A percentile compares a stretch with the other conserved stretches of the same genome.
Conservation (phyloP, 2,113 vertebrate species). For the Muntiacus reevesi region DNA sequence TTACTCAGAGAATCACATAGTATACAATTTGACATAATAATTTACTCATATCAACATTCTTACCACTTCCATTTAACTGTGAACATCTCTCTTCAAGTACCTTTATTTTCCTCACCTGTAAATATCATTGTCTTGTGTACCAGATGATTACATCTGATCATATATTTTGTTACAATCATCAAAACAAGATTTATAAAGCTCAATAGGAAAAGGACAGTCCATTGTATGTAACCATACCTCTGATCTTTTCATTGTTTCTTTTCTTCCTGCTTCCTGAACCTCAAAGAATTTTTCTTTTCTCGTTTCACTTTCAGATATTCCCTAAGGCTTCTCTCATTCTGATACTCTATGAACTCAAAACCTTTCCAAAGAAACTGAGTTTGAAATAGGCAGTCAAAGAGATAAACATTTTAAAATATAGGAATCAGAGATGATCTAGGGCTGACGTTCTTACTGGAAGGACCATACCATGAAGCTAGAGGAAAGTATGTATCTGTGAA, state of each 20-base stretch:
- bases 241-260: background rate
- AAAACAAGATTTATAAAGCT: background rate
- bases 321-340: background rate
- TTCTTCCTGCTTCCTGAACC: background rate
- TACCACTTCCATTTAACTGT: background rate
- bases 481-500: background rate
- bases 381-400: background rate
- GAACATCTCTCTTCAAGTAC: background rate
- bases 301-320: background rate
- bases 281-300: background rate
- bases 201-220: background rate
- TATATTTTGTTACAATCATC: background rate
- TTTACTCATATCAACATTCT: background rate
- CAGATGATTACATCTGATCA: background rate
- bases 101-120: background rate
- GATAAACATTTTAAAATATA: background rate
- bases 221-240: background rate
- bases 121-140: background rate
- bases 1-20: background rate
- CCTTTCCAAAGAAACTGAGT: background rate
- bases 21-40: background rate
- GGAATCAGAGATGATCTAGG: background rate
- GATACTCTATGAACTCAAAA: background rate
- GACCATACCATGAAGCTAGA: background rate
- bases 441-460: background rate